Evolutionary conservation across 1,140 invertebrate genomes (phyloP).

Genomic region (Procambarus clarkii): DNA sequence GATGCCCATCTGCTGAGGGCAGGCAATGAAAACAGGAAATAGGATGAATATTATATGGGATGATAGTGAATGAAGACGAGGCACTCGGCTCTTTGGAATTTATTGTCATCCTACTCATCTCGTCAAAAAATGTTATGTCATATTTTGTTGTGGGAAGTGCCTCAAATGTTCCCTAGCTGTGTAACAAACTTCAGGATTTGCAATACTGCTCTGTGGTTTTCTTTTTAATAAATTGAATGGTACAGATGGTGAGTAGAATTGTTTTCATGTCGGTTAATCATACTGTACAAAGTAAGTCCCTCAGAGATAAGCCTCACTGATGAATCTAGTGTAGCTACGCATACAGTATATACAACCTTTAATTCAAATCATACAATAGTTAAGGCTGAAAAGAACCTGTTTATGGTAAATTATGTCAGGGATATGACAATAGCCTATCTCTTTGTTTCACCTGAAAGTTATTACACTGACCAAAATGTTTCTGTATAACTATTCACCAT

Average conservation of each 20-base stretch:
- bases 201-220: neutral
- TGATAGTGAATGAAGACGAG: neutral
- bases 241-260: slow-evolving; percentile 14
- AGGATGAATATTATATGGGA: neutral
- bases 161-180: slow-evolving; percentile 7
- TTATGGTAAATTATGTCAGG: slow-evolving; percentile 15
- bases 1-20: slow-evolving; percentile 43
- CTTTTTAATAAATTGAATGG: slow-evolving; percentile 15
- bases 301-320: slow-evolving; percentile 35
- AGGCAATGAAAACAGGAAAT: slow-evolving; percentile 12
- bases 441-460: slow-evolving; percentile 5
- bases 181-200: slow-evolving; percentile 18
- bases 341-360: slow-evolving; percentile 33
- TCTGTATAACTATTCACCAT: neutral
- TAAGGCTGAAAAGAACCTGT: slow-evolving; percentile 48
- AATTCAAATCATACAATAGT: slow-evolving; percentile 50
- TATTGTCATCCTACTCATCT: neutral
- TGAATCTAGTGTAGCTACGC: slow-evolving; percentile 40
- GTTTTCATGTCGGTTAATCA: slow-evolving; percentile 16
- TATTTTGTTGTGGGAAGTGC: slow-evolving; percentile 22
- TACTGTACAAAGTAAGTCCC: slow-evolving; percentile 27
- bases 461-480: neutral
- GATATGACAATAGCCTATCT: neutral
- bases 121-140: slow-evolving; percentile 14
- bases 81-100: neutral